Percentiles rank a stretch among this genome's conserved stretches.
phyloP scores from a whole-genome alignment of 2,113 vertebrate species.

The Planiliza haematocheilus region DNA sequence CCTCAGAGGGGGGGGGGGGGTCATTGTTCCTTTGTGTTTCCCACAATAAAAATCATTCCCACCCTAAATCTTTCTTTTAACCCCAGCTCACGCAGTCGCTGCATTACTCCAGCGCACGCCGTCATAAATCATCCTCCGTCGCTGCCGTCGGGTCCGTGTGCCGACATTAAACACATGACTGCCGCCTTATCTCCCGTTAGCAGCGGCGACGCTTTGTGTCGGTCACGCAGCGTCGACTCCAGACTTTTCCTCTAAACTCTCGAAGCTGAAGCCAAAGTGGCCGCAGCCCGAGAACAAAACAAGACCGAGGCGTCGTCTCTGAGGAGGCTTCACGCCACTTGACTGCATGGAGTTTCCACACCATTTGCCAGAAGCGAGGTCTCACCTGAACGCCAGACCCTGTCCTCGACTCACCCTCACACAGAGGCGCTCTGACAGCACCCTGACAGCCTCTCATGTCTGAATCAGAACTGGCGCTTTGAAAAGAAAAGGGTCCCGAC shows the following conservation, averaged over 20 bases:
- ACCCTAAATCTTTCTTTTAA: background rate
- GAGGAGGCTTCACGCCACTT: slow-evolving; percentile 9
- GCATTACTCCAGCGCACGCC: background rate
- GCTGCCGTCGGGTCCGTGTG: background rate
- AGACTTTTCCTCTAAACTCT: background rate
- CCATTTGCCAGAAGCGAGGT: slow-evolving; percentile 33
- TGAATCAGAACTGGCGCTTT: background rate
- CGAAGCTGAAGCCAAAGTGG: background rate
- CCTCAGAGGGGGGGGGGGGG: too few relatives aligned
- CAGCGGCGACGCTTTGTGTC: background rate
- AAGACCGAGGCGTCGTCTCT: background rate
- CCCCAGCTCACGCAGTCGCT: background rate
- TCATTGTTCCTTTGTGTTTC: too few relatives aligned
- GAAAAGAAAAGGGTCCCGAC: too few relatives aligned
- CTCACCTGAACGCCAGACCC: too few relatives aligned
- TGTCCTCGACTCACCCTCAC: slow-evolving; percentile 2
- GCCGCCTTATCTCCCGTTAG: background rate
- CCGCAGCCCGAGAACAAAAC: background rate
- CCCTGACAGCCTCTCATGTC: background rate
- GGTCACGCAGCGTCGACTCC: background rate
- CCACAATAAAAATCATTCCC: slow-evolving; percentile 6
- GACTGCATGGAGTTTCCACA: slow-evolving; percentile 35
- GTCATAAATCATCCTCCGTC: slow-evolving; percentile 10
- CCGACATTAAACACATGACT: background rate
- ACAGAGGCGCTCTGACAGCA: background rate